Conservation (phyloP, 2,113 vertebrate genomes). For the Stegostoma tigrinum region DNA sequence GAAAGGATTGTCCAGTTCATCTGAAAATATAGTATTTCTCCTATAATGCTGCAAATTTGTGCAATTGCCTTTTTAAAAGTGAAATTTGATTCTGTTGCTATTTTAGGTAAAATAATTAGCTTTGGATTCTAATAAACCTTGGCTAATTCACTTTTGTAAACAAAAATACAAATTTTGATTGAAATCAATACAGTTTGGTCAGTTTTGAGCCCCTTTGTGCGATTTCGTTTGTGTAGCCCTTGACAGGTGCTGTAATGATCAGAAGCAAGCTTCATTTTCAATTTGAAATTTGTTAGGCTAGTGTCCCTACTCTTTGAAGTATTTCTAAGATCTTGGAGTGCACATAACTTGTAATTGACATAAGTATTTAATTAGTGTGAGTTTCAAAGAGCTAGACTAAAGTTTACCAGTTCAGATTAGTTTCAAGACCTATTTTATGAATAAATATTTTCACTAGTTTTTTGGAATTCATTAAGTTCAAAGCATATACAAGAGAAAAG, state of each 20-base stretch:
- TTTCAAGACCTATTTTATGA: no score
- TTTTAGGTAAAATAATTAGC: not conserved
- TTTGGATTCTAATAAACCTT: not conserved
- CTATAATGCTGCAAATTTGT: not conserved
- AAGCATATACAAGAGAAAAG: no score
- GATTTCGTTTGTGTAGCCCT: not conserved
- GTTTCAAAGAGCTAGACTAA: no score
- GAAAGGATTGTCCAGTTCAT: not conserved
- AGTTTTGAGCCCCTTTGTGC: not conserved
- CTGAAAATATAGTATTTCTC: not conserved
- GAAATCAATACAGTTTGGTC: not conserved
- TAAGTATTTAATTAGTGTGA: no score
- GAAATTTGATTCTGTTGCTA: not conserved
- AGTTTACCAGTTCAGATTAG: no score
- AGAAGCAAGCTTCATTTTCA: not conserved
- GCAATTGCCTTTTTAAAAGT: not conserved
- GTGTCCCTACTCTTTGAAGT: not conserved
- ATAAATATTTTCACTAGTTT: no score
- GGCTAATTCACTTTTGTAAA: not conserved
- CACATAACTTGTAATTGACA: no score
- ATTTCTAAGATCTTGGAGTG: not conserved
- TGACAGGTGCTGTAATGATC: not conserved
- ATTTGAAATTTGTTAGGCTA: not conserved
- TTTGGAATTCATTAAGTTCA: no score
- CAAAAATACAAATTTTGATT: not conserved